phyloP scores from a whole-genome alignment of 2,888 invertebrate genomes.

The Lithophane semibrunnea region DNA sequence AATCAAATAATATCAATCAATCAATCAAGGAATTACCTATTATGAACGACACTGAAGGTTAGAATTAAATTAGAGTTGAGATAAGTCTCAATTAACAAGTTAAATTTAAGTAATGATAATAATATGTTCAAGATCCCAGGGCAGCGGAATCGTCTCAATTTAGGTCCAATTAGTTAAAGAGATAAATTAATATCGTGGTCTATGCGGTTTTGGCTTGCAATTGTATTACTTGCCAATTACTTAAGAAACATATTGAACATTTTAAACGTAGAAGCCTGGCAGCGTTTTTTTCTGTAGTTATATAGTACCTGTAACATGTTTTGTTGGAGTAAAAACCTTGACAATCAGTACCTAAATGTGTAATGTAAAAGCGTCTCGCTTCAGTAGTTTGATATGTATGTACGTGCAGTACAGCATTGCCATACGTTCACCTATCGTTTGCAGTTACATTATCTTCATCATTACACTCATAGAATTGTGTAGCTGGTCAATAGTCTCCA shows the following conservation, averaged over 20 bases:
- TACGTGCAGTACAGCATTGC: neutral
- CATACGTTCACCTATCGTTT: neutral
- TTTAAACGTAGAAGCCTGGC: neutral
- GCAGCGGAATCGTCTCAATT: no score
- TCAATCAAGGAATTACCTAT: conserved; percentile 14
- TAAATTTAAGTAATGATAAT: no score
- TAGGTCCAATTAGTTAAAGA: neutral
- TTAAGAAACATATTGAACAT: neutral
- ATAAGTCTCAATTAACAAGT: neutral
- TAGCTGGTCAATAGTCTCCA: neutral
- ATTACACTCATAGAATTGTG: neutral
- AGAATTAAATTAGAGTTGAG: neutral
- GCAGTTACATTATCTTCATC: neutral
- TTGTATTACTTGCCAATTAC: neutral
- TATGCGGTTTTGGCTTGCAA: neutral
- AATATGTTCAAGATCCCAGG: no score
- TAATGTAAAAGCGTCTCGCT: conserved; percentile 28
- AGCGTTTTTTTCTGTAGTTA: neutral
- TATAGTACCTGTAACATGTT: neutral
- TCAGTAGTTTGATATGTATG: conserved; percentile 18
- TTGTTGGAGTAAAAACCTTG: conserved; percentile 19
- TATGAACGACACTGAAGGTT: conserved; percentile 22
- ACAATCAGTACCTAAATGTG: conserved; percentile 14
- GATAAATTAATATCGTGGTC: neutral
- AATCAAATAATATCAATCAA: conserved; percentile 24